These are phyloP conservation scores for Gadus chalcogrammus DNA, from an alignment of 2,113 vertebrate species.

Conservation along the genomic window DNA sequence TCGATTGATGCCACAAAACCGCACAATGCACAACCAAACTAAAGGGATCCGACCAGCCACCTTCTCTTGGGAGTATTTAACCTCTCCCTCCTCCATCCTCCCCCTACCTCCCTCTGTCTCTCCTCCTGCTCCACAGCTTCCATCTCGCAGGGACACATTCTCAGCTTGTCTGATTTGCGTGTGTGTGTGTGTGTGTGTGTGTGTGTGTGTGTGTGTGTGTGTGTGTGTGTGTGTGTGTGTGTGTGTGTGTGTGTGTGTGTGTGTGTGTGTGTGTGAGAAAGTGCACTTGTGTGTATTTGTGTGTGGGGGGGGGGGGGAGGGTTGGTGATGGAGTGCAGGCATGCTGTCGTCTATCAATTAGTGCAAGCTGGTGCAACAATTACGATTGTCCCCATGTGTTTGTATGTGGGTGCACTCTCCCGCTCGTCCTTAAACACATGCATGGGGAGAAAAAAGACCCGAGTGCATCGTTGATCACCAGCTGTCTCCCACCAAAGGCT, in stretches of 20 bases:
- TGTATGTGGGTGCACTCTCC: conserved; percentile 37
- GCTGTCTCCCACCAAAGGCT: conserved; percentile 53
- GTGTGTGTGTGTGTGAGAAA: conserved; percentile 42
- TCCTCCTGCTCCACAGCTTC: conserved; percentile 33
- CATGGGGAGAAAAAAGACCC: conserved; percentile 30
- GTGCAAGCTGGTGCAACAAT: conserved; percentile 53
- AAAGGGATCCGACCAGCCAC: conserved; percentile 36
- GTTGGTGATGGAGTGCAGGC: conserved; percentile 19
- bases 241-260: conserved; percentile 10
- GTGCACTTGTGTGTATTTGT: conserved; percentile 29
- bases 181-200: conserved; percentile 59
- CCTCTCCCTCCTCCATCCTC: conserved; percentile 41
- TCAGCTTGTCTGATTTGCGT: conserved; percentile 63
- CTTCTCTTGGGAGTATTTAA: conserved; percentile 57
- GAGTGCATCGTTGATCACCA: conserved; percentile 59
- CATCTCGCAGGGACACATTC: conserved; percentile 43
- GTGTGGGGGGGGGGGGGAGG: conserved; percentile 4
- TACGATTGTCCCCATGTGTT: conserved; percentile 29
- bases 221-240: conserved; percentile 2
- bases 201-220: conserved; percentile 42
- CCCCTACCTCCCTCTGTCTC: conserved; percentile 49
- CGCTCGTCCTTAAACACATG: conserved; percentile 7
- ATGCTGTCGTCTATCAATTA: conserved; percentile 64
- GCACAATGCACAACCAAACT: conserved; percentile 21
- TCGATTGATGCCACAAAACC: conserved; percentile 44